Percentiles rank a stretch among this genome's conserved stretches.
phyloP scores from a whole-genome alignment of 1,140 invertebrate species.

The Thaumetopoea pityocampa region DNA sequence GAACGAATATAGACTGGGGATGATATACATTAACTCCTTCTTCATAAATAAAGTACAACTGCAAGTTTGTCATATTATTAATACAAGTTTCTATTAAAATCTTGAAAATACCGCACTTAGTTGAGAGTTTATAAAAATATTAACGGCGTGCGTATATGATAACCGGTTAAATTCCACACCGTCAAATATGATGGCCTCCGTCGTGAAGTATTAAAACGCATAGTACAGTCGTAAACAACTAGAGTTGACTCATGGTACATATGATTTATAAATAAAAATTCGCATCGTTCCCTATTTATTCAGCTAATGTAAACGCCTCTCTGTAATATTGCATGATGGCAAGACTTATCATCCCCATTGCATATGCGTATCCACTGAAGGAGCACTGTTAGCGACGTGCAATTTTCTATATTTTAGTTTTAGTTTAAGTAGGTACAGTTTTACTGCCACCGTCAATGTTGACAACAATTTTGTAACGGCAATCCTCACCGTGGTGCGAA shows the following conservation, averaged over 20 bases:
- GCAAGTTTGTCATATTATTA: too few relatives aligned
- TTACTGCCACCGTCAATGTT: too few relatives aligned
- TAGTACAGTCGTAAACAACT: conserved; percentile 11
- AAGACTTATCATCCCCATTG: too few relatives aligned
- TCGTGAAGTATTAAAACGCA: conserved; percentile 5
- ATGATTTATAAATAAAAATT: conserved; percentile 33
- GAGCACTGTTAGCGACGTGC: too few relatives aligned
- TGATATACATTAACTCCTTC: too few relatives aligned
- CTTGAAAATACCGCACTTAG: background rate
- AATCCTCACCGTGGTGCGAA: too few relatives aligned
- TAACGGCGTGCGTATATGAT: background rate
- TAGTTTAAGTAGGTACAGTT: too few relatives aligned
- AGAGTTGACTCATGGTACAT: conserved; percentile 16
- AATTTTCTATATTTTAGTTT: too few relatives aligned
- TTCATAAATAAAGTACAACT: too few relatives aligned
- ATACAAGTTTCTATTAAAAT: background rate
- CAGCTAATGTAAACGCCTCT: conserved; percentile 17
- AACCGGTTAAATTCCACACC: conserved; percentile 6
- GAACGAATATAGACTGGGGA: too few relatives aligned
- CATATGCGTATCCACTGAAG: too few relatives aligned
- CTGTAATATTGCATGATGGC: conserved; percentile 7
- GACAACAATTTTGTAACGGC: too few relatives aligned
- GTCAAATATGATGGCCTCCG: conserved; percentile 9
- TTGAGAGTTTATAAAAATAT: background rate
- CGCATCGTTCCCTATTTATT: conserved; percentile 25